phyloP scores from a whole-genome alignment of 1,140 invertebrate genomes.

The Stegodyphus mimosarum region DNA sequence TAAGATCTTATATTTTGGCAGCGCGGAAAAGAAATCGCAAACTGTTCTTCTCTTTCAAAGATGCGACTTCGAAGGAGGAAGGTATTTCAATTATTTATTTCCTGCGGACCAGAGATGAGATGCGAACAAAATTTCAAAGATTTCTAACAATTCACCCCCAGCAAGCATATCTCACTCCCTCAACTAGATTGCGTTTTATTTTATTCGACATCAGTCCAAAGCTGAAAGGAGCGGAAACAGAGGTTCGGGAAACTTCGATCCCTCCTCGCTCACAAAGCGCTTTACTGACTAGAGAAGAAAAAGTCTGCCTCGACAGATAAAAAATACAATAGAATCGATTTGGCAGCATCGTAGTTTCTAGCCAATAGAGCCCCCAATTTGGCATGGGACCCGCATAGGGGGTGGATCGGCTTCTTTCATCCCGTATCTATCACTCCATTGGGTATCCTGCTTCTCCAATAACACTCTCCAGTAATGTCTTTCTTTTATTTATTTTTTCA shows the following conservation, averaged over 20 bases:
- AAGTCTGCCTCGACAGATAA: slow-evolving; percentile 12
- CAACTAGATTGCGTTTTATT: background rate
- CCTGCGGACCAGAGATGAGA: background rate
- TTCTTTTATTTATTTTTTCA: slow-evolving; percentile 31
- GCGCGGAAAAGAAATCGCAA: too few species aligned
- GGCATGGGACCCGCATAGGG: slow-evolving; percentile 32
- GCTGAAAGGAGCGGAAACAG: slow-evolving; percentile 41
- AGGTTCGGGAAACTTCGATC: background rate
- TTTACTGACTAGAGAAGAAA: background rate
- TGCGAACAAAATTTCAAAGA: too few species aligned
- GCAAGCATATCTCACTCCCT: too few species aligned
- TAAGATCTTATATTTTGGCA: too few species aligned
- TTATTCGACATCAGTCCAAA: slow-evolving; percentile 24
- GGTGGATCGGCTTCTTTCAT: slow-evolving; percentile 53
- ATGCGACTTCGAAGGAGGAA: too few species aligned
- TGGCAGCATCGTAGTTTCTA: slow-evolving; percentile 40
- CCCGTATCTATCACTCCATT: slow-evolving; percentile 31
- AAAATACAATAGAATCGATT: slow-evolving; percentile 53
- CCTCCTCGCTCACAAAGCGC: background rate
- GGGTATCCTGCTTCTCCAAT: slow-evolving; percentile 49
- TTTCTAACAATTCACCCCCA: too few species aligned
- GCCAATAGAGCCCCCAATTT: slow-evolving; percentile 58
- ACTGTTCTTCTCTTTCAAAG: too few species aligned
- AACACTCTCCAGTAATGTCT: slow-evolving; percentile 15
- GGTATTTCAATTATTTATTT: background rate